Evolutionary conservation across 2,888 invertebrate species (phyloP).

Genomic region (Trichopoda pennipes): DNA sequence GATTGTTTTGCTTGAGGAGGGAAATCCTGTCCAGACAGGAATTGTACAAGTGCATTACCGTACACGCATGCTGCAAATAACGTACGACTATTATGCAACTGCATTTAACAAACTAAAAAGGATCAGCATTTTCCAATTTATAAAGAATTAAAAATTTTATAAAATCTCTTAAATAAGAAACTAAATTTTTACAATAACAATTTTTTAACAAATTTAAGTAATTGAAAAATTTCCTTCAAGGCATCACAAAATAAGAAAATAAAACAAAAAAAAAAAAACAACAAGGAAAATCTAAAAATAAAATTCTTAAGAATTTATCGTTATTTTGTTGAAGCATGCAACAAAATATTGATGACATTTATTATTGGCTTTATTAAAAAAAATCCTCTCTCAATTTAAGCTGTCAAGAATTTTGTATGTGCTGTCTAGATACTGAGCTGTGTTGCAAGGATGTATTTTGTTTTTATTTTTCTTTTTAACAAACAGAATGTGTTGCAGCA

Average conservation of each 20-base stretch:
- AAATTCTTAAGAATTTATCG: constrained; percentile 49
- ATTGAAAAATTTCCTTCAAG: not conserved
- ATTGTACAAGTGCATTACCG: constrained; percentile 31
- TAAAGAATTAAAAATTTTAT: constrained; percentile 1
- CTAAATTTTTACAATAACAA: not conserved
- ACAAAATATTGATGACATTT: constrained; percentile 68
- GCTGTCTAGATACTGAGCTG: constrained; percentile 20
- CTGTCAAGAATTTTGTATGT: constrained; percentile 61
- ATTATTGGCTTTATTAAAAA: constrained; percentile 67
- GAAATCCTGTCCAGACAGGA: constrained; percentile 69
- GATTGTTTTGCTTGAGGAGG: constrained; percentile 49
- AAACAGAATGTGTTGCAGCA: constrained; percentile 6
- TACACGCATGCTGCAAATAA: constrained; percentile 29
- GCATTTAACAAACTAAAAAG: not conserved
- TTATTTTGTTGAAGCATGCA: constrained; percentile 31
- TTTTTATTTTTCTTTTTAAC: not conserved
- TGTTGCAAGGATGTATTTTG: constrained; percentile 6
- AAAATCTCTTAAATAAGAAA: not conserved
- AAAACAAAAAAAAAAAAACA: not conserved
- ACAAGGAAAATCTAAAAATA: not conserved
- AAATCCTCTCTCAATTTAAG: constrained; percentile 63
- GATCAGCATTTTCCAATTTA: not conserved
- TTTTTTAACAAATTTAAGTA: not conserved
- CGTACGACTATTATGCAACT: constrained; percentile 8
- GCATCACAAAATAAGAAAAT: too few species aligned